Percentiles rank a stretch among this genome's conserved stretches.
These are phyloP conservation scores for Delphinus delphis DNA, from an alignment of 2,113 vertebrate genomes.

Conservation along the genomic window DNA sequence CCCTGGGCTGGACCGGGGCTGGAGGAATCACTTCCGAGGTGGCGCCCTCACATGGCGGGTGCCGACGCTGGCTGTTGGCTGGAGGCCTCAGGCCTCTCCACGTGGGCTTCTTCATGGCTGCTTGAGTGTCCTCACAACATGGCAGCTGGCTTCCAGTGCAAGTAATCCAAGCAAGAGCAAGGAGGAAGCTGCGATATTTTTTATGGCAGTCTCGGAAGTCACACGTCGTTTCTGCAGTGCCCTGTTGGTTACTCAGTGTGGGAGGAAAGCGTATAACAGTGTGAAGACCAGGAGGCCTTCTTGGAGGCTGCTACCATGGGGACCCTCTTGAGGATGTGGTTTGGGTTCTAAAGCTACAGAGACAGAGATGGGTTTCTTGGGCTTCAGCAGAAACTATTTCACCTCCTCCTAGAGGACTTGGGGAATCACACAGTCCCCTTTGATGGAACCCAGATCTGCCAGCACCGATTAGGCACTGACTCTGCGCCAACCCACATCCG, in stretches of 20 bases:
- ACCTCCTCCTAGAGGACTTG: background rate
- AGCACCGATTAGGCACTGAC: background rate
- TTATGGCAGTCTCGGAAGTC: background rate
- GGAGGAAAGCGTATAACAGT: background rate
- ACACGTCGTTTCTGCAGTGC: too few species aligned
- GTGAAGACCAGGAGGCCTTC: background rate
- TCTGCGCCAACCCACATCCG: background rate
- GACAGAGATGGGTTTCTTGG: background rate
- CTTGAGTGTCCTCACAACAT: background rate
- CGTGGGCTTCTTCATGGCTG: background rate
- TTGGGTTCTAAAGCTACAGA: background rate
- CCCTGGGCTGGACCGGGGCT: background rate
- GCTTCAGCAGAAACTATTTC: background rate
- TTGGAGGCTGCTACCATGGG: fast-evolving
- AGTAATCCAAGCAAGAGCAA: background rate
- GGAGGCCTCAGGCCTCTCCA: background rate
- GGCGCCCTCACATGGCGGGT: fast-evolving
- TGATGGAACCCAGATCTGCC: background rate
- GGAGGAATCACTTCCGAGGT: background rate
- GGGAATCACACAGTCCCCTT: background rate
- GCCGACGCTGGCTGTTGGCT: too few species aligned
- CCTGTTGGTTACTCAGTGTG: background rate
- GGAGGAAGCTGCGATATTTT: background rate
- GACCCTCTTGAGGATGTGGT: background rate
- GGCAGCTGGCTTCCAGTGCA: background rate